phyloP scores from a whole-genome alignment of 2,888 invertebrate species.

The Drosophila infuscata region DNA sequence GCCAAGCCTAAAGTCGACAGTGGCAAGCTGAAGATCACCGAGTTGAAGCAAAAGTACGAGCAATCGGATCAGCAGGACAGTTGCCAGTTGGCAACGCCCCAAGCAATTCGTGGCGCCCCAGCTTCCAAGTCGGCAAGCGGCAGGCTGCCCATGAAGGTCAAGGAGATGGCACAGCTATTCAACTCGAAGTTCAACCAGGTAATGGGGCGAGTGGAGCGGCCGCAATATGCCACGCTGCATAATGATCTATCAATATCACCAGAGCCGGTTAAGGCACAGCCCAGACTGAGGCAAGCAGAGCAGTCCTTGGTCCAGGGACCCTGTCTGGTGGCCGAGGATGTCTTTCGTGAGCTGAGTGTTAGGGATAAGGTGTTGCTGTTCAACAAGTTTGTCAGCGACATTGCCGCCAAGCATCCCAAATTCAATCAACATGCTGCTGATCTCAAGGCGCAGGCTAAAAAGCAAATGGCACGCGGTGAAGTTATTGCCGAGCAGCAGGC shows the following conservation, averaged over 20 bases:
- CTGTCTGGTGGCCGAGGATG: conserved; percentile 80
- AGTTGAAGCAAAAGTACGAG: conserved; percentile 79
- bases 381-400: conserved; percentile 80
- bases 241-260: conserved; percentile 69
- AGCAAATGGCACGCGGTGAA: conserved; percentile 67
- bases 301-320: conserved; percentile 21
- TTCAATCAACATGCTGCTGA: conserved; percentile 68
- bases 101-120: conserved; percentile 34
- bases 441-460: conserved; percentile 63
- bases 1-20: conserved; percentile 31
- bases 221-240: conserved; percentile 57
- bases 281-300: neutral
- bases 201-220: conserved; percentile 56
- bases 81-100: conserved; percentile 18
- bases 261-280: conserved; percentile 37
- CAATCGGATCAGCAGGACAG: neutral
- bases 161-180: conserved; percentile 81
- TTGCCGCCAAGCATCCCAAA: conserved; percentile 76
- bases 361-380: conserved; percentile 82
- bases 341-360: conserved; percentile 80
- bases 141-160: conserved; percentile 71
- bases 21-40: conserved; percentile 58
- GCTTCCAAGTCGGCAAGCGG: neutral
- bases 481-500: conserved; percentile 73
- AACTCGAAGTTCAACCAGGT: conserved; percentile 79